Evolutionary conservation across 2,888 invertebrate genomes (phyloP).

Genomic region (Caenorhabditis sp.): DNA sequence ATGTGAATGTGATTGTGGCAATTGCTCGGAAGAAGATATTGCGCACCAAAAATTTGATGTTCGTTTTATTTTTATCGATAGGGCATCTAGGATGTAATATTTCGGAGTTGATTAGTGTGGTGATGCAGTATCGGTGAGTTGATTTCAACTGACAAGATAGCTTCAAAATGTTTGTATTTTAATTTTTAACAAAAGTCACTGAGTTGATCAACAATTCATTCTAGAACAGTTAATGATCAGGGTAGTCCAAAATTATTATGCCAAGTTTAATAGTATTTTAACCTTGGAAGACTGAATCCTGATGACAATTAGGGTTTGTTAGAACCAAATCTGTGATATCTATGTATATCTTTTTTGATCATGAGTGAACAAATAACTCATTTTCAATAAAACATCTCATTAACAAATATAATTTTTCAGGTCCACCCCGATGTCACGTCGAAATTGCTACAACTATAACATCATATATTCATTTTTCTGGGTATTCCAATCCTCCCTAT

Average conservation of each 20-base stretch:
- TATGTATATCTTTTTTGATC: too few species aligned
- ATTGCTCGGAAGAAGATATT: constrained; percentile 24
- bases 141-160: too few species aligned
- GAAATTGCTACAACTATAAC: constrained; percentile 34
- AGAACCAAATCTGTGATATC: too few species aligned
- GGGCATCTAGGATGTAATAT: constrained; percentile 31
- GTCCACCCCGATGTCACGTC: constrained; percentile 18
- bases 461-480: constrained; percentile 16
- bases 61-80: constrained; percentile 19
- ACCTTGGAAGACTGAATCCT: too few species aligned
- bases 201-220: neutral
- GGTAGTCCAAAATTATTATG: too few species aligned
- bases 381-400: too few species aligned
- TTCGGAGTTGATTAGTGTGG: constrained; percentile 10
- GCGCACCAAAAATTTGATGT: constrained; percentile 32
- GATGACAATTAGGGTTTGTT: too few species aligned
- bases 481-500: constrained; percentile 30
- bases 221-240: too few species aligned
- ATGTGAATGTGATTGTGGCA: constrained; percentile 29
- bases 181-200: too few species aligned
- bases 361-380: too few species aligned
- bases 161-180: too few species aligned
- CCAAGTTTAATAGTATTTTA: too few species aligned
- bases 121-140: neutral
- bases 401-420: constrained; percentile 11